Evolutionary conservation across 1,140 invertebrate genomes (phyloP).

Genomic region (Rhynchophorus ferrugineus): DNA sequence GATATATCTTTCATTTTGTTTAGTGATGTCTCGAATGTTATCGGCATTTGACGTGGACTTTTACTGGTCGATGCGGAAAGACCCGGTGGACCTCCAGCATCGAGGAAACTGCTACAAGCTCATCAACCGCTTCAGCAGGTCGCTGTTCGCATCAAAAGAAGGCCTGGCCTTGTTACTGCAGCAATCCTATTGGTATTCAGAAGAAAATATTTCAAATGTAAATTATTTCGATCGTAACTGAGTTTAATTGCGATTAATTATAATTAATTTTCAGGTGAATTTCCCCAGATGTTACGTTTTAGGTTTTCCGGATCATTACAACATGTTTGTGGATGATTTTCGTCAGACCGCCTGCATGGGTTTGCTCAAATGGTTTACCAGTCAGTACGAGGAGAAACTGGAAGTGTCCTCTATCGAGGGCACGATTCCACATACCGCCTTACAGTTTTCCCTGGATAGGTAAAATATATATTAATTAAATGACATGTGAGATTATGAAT

Average conservation of each 20-base stretch:
- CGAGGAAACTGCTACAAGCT: conserved; percentile 56
- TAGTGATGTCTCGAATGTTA: conserved; percentile 55
- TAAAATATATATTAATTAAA: background rate
- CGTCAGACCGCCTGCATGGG: conserved; percentile 80
- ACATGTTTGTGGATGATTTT: conserved; percentile 84
- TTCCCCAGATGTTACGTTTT: conserved; percentile 20
- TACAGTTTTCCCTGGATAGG: conserved; percentile 73
- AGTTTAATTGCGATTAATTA: too few relatives aligned
- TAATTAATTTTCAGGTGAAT: conserved; percentile 18
- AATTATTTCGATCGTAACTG: too few relatives aligned
- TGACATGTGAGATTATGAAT: too few relatives aligned
- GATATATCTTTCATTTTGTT: background rate
- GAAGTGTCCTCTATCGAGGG: conserved; percentile 50
- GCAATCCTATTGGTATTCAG: conserved; percentile 84
- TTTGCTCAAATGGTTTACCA: conserved; percentile 67
- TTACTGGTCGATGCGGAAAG: conserved; percentile 79
- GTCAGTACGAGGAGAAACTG: conserved; percentile 43
- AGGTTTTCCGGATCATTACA: conserved; percentile 68
- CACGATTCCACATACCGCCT: conserved; percentile 60
- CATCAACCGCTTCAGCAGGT: conserved; percentile 70
- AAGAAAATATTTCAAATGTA: conserved; percentile 68
- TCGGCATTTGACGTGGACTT: conserved; percentile 67
- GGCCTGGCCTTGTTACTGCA: conserved; percentile 73
- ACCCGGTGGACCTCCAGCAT: conserved; percentile 63
- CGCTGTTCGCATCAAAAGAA: conserved; percentile 85